These are phyloP conservation scores for Myathropa florea DNA, from an alignment of 2,888 invertebrate species.

Conservation along the genomic window DNA sequence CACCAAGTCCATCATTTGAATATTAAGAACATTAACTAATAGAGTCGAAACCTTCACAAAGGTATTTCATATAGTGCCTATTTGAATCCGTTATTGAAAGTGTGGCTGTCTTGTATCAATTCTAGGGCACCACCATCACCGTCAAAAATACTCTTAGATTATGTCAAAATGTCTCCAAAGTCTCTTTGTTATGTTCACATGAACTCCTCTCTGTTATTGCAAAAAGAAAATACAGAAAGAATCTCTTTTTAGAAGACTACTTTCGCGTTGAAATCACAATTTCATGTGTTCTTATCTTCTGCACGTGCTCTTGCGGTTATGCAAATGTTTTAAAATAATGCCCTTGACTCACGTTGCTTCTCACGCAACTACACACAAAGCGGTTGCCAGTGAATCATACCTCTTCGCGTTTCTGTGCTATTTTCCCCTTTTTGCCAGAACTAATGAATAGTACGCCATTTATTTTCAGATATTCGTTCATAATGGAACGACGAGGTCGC, in stretches of 20 bases:
- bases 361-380: neutral
- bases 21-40: too few species aligned
- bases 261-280: neutral
- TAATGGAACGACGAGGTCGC: constrained; percentile 79
- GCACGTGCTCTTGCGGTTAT: neutral
- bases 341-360: neutral
- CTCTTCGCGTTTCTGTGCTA: neutral
- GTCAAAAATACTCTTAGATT: neutral
- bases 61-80: too few species aligned
- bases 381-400: neutral
- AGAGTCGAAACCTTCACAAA: too few species aligned
- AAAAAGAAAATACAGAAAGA: neutral
- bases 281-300: neutral
- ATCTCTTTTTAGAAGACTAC: neutral
- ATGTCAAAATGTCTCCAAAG: neutral
- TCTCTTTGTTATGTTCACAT: too few species aligned
- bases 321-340: neutral
- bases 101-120: too few species aligned
- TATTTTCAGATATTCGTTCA: neutral
- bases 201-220: neutral
- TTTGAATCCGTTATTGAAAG: too few species aligned
- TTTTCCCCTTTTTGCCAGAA: neutral
- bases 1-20: too few species aligned
- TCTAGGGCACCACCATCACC: neutral
- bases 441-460: neutral